Evolutionary conservation across 1,140 invertebrate species (phyloP).

Genomic region (Drosophila guanche): DNA sequence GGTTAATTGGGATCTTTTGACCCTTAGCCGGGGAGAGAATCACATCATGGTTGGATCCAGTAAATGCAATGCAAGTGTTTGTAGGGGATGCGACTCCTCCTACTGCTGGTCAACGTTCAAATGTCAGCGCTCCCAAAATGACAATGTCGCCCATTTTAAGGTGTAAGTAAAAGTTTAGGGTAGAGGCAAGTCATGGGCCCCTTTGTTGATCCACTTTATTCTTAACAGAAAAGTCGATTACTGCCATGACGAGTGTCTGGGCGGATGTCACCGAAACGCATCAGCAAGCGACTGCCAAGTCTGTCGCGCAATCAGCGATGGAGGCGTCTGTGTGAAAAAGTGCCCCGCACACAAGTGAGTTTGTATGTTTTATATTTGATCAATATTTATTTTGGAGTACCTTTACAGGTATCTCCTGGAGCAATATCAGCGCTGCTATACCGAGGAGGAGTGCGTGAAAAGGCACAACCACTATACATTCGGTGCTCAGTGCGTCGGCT

Average conservation of each 20-base stretch:
- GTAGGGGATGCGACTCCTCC: slow-evolving; percentile 56
- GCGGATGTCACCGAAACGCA: slow-evolving; percentile 55
- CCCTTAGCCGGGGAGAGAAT: slow-evolving; percentile 63
- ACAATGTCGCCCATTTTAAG: slow-evolving; percentile 56
- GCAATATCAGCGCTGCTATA: slow-evolving; percentile 65
- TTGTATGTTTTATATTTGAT: neutral
- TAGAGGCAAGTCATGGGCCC: too few species aligned
- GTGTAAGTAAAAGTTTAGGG: slow-evolving; percentile 26
- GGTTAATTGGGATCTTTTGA: slow-evolving; percentile 75
- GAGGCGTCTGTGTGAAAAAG: slow-evolving; percentile 58
- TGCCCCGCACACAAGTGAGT: slow-evolving; percentile 69
- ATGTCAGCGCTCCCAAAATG: slow-evolving; percentile 75
- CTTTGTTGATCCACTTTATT: neutral
- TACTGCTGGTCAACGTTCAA: slow-evolving; percentile 70
- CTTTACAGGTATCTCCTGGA: slow-evolving; percentile 57
- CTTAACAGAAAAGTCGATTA: slow-evolving; percentile 21
- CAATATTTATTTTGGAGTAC: slow-evolving; percentile 7
- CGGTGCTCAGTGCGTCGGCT: slow-evolving; percentile 50
- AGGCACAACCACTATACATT: slow-evolving; percentile 30
- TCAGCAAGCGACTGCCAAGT: slow-evolving; percentile 54
- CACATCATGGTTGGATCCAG: slow-evolving; percentile 43
- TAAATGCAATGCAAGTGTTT: slow-evolving; percentile 53
- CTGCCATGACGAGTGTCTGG: slow-evolving; percentile 72
- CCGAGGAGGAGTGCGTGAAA: slow-evolving; percentile 40
- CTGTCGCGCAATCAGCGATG: slow-evolving; percentile 61